Evolutionary conservation across 2,113 vertebrate genomes (phyloP).

Genomic region (Halichoeres trimaculatus): DNA sequence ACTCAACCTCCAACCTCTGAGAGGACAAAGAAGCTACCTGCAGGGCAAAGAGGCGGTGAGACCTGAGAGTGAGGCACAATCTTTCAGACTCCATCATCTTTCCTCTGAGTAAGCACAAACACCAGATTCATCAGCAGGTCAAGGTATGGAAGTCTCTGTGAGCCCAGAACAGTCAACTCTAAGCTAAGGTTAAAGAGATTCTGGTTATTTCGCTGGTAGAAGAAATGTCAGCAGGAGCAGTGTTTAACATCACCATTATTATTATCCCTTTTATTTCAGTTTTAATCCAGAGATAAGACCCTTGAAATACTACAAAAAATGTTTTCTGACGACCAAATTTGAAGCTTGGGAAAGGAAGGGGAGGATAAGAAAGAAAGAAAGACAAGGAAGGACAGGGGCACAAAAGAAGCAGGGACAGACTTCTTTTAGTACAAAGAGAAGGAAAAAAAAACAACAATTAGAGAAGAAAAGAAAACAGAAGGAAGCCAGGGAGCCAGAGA

Average conservation of each 20-base stretch:
- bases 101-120: not conserved
- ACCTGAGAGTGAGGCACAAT: slow-evolving; percentile 14
- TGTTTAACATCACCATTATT: not conserved
- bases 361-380: not conserved
- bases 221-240: not conserved
- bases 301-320: not conserved
- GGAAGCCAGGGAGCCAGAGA: slow-evolving; percentile 10
- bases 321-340: not conserved
- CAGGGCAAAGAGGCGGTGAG: slow-evolving; percentile 8
- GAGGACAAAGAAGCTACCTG: slow-evolving; percentile 51
- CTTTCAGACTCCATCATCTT: slow-evolving; percentile 22
- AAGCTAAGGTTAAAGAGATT: too few relatives aligned
- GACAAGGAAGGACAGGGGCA: not conserved
- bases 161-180: too few relatives aligned
- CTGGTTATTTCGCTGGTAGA: too few relatives aligned
- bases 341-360: slow-evolving; percentile 16
- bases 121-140: rapidly evolving
- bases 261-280: not conserved
- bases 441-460: not conserved
- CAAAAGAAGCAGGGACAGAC: not conserved
- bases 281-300: too few relatives aligned
- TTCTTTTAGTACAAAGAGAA: not conserved
- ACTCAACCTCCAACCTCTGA: slow-evolving; percentile 20
- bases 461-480: not conserved
- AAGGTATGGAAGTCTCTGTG: not conserved